Base-by-base conservation (phyloP, 2,113 vertebrate species). In the Hypocryptadius cinnamomeus region DNA sequence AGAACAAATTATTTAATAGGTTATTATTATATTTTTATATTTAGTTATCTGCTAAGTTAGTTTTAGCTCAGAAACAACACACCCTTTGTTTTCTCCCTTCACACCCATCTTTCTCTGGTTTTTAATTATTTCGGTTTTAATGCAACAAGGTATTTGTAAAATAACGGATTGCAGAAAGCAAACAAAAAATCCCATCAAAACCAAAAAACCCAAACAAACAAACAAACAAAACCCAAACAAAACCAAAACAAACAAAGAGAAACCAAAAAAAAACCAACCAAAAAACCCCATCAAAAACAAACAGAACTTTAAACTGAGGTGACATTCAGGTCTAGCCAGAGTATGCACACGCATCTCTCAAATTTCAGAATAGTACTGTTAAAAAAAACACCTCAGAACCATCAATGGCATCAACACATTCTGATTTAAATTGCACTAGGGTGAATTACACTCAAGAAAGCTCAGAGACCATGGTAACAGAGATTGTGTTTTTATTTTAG, bases 41-140 rank as follows among this genome's bases (percentile, higher is more conserved):
- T 68, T 73, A n/a, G 23, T 51, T 53, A 25, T 17, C 70, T 74
- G n/a, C 45, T 81, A 15, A 56, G 8, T 40, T 8, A 31, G 10
- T 39, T 74, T 60, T 69, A 44, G 25, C 64, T 71, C 21, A 37
- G 22, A 25, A 27, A 37, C 11, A 23, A 39, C 0, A 0, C 6
- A 8, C 3, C 0, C 16, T 11, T 31, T 9, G 5, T 44, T 39
- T 79, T 30, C 8, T 31, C 28, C 50, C 20, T 39, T 33, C 33
- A n/a, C 10, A 8, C 15, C 2, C 7, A 37, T 8, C 14, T 33
- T 40, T 3, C 8, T 35, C 14, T 7, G 9, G 1, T 6, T 73
- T 30, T 44, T 6, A 14, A 33, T 20, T 23, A 10, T n/a, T 64
- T 48, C 23, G 39, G 24, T 37, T 69, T 23, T 69, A 92, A 40